These are phyloP conservation scores for Apistogramma diplotaenia DNA, from an alignment of 2,113 vertebrate genomes.

Conservation along the genomic window DNA sequence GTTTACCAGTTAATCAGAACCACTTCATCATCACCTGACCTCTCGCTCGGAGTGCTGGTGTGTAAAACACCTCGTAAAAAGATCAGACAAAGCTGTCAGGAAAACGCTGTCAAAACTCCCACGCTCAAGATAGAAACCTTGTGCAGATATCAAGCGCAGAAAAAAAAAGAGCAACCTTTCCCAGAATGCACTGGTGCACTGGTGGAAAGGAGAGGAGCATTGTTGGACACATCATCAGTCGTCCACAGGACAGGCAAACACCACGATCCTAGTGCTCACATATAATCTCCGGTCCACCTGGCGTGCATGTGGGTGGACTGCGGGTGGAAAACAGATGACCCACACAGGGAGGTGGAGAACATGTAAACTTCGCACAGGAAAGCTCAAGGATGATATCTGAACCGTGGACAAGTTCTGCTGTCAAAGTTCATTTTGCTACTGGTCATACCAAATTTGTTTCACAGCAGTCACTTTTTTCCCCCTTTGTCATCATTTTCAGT, in stretches of 20 bases:
- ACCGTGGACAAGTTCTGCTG: slow-evolving; percentile 33
- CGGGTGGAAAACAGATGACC: slow-evolving; percentile 58
- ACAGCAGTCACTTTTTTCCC: background rate
- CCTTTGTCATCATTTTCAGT: background rate
- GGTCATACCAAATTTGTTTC: slow-evolving; percentile 25
- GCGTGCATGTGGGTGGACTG: slow-evolving; percentile 53
- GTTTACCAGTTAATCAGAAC: slow-evolving; percentile 34
- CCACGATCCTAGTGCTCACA: slow-evolving; percentile 3
- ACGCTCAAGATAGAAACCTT: slow-evolving; percentile 40
- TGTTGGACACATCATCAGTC: slow-evolving; percentile 52
- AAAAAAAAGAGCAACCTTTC: slow-evolving; percentile 14
- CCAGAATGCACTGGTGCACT: slow-evolving; percentile 29
- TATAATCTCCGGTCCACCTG: slow-evolving; percentile 55
- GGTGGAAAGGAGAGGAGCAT: slow-evolving; percentile 11
- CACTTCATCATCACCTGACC: slow-evolving; percentile 37
- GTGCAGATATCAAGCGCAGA: slow-evolving; percentile 12
- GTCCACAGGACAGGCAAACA: background rate
- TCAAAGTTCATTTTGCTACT: slow-evolving; percentile 45
- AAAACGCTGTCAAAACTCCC: slow-evolving; percentile 29
- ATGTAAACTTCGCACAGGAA: slow-evolving; percentile 57
- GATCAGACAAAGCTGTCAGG: slow-evolving; percentile 45
- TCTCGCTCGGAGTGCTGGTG: slow-evolving; percentile 6
- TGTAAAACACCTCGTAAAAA: slow-evolving; percentile 58
- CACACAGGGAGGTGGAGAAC: slow-evolving; percentile 44
- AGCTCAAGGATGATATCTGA: slow-evolving; percentile 47